phyloP scores from a whole-genome alignment of 2,113 vertebrate genomes.

The Takifugu bimaculatus region DNA sequence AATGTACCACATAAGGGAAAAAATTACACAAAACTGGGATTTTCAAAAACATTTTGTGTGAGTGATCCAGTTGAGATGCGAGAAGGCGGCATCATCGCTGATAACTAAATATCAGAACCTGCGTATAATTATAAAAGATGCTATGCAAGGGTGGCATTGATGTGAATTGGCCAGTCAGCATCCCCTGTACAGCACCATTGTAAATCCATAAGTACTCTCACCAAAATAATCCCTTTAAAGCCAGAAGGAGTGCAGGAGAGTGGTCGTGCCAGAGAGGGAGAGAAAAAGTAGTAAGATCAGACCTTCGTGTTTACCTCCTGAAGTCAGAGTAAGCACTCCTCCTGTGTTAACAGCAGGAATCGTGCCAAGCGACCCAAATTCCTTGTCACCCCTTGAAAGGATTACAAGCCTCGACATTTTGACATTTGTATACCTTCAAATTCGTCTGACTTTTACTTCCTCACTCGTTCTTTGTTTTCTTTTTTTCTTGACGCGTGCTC shows the following conservation, averaged over 20 bases:
- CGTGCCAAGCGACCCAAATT: constrained; percentile 66
- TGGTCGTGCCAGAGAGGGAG: constrained; percentile 8
- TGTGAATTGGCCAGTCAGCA: constrained; percentile 38
- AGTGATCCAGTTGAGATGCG: not conserved
- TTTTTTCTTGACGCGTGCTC: constrained; percentile 23
- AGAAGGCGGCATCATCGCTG: not conserved
- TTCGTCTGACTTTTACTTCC: constrained; percentile 65
- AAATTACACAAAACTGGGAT: not conserved
- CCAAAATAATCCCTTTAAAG: constrained; percentile 49
- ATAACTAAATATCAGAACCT: not conserved
- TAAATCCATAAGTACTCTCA: constrained; percentile 51
- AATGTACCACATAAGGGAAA: not conserved
- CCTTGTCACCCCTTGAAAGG: constrained; percentile 75
- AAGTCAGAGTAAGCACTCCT: constrained; percentile 73
- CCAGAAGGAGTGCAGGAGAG: constrained; percentile 11
- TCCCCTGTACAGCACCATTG: constrained; percentile 29
- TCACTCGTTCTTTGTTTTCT: constrained; percentile 21
- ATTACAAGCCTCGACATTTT: constrained; percentile 79
- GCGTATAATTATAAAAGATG: constrained; percentile 21
- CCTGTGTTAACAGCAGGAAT: constrained; percentile 68
- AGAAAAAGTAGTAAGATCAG: constrained; percentile 35
- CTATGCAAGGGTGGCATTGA: constrained; percentile 23
- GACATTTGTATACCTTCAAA: constrained; percentile 77
- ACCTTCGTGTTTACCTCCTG: constrained; percentile 56
- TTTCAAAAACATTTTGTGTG: not conserved